phyloP scores from a whole-genome alignment of 2,888 invertebrate genomes.

The Coenonympha glycerion region DNA sequence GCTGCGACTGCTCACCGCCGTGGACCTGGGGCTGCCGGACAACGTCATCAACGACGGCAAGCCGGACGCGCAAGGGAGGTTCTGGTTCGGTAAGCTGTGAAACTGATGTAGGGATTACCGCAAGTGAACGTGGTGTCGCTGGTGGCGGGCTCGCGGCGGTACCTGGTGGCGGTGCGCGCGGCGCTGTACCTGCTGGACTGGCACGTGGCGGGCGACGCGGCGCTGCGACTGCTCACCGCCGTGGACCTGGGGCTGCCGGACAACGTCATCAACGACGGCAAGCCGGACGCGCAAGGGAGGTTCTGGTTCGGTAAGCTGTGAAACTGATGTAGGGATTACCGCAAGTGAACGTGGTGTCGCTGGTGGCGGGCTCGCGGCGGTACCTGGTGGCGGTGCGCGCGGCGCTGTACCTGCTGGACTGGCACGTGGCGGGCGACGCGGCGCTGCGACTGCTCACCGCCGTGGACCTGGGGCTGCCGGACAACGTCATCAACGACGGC shows the following conservation, averaged over 20 bases:
- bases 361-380: too few relatives aligned
- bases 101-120: too few relatives aligned
- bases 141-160: conserved; percentile 50
- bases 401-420: too few relatives aligned
- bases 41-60: conserved; percentile 81
- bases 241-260: conserved; percentile 54
- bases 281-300: conserved; percentile 78
- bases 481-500: too few relatives aligned
- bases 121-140: conserved; percentile 69
- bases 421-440: too few relatives aligned
- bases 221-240: conserved; percentile 46
- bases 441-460: too few relatives aligned
- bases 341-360: too few relatives aligned
- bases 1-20: conserved; percentile 44
- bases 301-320: conserved; percentile 76
- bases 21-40: conserved; percentile 54
- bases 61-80: conserved; percentile 77
- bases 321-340: too few relatives aligned
- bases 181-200: conserved; percentile 66
- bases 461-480: too few relatives aligned
- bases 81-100: conserved; percentile 75
- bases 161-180: conserved; percentile 62
- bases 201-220: conserved; percentile 53
- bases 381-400: too few relatives aligned
- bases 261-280: conserved; percentile 80